Evolutionary conservation across 1,140 invertebrate genomes (phyloP).

Genomic region (Mya arenaria): DNA sequence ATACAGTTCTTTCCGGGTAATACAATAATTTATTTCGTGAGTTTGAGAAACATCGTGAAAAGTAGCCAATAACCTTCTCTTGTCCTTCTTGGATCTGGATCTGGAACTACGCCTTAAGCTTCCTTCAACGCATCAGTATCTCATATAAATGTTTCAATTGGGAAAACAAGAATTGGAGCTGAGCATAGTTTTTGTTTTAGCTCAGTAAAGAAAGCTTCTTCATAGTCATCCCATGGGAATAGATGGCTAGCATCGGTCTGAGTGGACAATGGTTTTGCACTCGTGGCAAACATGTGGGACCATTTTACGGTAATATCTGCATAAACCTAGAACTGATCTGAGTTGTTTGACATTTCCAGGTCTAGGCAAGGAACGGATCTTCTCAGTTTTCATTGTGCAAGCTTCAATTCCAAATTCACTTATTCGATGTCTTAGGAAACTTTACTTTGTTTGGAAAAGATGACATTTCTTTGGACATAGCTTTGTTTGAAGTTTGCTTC

Average conservation of each 20-base stretch:
- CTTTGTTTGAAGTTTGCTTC: slow-evolving; percentile 42
- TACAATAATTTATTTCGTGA: neutral
- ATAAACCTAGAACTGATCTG: neutral
- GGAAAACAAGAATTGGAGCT: neutral
- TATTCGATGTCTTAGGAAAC: neutral
- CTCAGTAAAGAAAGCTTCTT: neutral
- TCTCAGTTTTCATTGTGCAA: neutral
- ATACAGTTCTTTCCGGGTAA: neutral
- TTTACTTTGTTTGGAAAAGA: neutral
- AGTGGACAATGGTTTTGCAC: slow-evolving; percentile 9
- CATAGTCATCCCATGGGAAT: neutral
- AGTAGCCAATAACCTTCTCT: slow-evolving; percentile 9
- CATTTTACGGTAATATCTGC: slow-evolving; percentile 11
- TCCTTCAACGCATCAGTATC: neutral
- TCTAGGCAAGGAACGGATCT: neutral
- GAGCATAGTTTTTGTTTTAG: neutral
- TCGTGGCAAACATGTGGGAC: slow-evolving; percentile 7
- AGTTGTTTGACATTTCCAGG: neutral
- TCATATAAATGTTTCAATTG: neutral
- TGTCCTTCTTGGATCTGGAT: neutral
- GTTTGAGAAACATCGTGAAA: neutral
- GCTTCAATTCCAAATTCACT: neutral
- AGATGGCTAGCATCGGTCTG: neutral
- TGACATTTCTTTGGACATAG: slow-evolving; percentile 52
- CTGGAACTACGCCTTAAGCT: neutral